A percentile compares a stretch with the other conserved stretches of the same genome.
Evolutionary conservation across 2,113 vertebrate species (phyloP).

Genomic region (Larimichthys polyactis): DNA sequence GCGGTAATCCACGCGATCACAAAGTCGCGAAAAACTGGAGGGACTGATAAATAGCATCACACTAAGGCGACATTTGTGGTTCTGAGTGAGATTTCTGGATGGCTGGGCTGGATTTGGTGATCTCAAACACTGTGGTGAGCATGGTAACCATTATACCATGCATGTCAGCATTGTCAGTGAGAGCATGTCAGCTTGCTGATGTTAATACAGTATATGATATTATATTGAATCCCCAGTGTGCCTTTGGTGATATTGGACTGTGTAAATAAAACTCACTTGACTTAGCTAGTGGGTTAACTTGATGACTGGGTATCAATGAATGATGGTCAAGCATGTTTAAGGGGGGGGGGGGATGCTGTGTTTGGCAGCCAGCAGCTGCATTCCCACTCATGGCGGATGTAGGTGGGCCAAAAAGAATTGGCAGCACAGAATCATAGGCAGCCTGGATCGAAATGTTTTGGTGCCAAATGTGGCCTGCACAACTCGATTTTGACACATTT

Average conservation of each 20-base stretch:
- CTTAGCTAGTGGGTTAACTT: not conserved
- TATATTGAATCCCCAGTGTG: not conserved
- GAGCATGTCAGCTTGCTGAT: not conserved
- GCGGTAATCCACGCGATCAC: too few species aligned
- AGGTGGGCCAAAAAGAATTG: slow-evolving; percentile 59
- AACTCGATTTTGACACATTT: slow-evolving; percentile 43
- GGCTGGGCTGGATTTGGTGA: not conserved
- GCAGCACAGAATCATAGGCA: slow-evolving; percentile 49
- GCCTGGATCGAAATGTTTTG: slow-evolving; percentile 44
- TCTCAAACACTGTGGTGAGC: not conserved
- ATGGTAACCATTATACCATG: not conserved
- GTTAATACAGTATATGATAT: too few species aligned
- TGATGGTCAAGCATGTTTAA: slow-evolving; percentile 38
- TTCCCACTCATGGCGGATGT: slow-evolving; percentile 52
- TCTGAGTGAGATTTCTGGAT: not conserved
- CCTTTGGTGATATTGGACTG: not conserved
- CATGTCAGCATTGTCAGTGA: not conserved
- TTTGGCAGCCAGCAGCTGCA: slow-evolving; percentile 51
- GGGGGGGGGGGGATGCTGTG: slow-evolving; percentile 29
- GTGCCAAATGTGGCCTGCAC: slow-evolving; percentile 32
- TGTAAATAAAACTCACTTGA: not conserved
- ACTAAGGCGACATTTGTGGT: not conserved
- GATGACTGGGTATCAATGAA: not conserved
- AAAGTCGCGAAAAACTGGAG: too few species aligned
- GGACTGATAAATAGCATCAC: too few species aligned